These are phyloP conservation scores for Xenopus petersii DNA, from an alignment of 2,797 vertebrate species.

Conservation along the genomic window DNA sequence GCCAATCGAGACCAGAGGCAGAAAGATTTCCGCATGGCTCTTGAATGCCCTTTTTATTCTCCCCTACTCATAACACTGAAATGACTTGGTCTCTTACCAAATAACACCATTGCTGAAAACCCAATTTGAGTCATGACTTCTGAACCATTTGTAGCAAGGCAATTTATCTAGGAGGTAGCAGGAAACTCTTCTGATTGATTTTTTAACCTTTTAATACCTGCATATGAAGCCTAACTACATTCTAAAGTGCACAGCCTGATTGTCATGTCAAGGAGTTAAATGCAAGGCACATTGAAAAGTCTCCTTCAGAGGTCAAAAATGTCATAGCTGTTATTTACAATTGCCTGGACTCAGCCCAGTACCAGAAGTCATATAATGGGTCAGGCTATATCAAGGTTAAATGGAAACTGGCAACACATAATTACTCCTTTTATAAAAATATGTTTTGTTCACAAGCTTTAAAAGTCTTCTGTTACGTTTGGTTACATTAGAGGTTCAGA, in stretches of 20 bases:
- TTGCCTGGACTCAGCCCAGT: no score
- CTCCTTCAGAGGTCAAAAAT: neutral
- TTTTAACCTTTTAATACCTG: neutral
- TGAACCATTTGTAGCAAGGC: constrained; percentile 13
- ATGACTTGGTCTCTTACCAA: constrained; percentile 29
- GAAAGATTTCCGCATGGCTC: constrained; percentile 9
- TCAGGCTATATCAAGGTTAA: no score
- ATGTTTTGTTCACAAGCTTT: no score
- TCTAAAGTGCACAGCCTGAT: neutral
- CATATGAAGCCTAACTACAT: neutral
- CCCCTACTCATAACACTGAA: constrained; percentile 23
- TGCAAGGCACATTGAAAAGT: neutral
- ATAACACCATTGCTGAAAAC: constrained; percentile 32
- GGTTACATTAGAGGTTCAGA: no score
- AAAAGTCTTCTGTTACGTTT: no score
- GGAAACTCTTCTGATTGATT: constrained; percentile 12
- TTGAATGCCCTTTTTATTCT: constrained; percentile 15
- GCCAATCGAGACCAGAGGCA: constrained; percentile 12
- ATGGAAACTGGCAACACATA: no score
- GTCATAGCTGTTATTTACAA: no score
- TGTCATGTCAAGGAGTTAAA: neutral
- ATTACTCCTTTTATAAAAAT: no score
- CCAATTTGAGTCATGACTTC: constrained; percentile 30
- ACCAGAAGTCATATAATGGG: no score
- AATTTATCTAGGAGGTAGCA: constrained; percentile 17